Conservation (phyloP, 2,797 vertebrate species). For the Phoeniculus purpureus region DNA sequence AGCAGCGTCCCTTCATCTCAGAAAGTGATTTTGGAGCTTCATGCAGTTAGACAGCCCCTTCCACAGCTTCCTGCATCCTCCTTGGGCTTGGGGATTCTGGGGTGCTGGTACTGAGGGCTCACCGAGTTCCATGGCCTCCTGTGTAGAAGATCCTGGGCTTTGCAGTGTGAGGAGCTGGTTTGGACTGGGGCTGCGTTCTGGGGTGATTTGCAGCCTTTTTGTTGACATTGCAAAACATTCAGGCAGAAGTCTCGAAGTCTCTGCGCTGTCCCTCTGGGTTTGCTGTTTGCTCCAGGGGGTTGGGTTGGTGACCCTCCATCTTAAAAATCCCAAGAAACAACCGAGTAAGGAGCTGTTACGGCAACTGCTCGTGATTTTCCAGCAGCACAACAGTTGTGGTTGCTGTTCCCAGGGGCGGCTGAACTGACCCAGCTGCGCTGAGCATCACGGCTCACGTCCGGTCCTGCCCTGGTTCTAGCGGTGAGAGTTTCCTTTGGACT, state of each 20-base stretch:
- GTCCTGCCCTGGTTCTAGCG: not conserved
- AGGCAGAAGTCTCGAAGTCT: too few relatives aligned
- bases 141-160: too few relatives aligned
- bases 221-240: too few relatives aligned
- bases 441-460: not conserved
- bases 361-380: not conserved
- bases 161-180: too few relatives aligned
- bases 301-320: too few relatives aligned
- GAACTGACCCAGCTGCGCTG: not conserved
- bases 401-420: not conserved
- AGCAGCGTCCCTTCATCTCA: not conserved
- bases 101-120: not conserved
- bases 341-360: not conserved
- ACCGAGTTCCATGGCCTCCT: not conserved
- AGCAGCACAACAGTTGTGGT: not conserved
- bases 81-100: not conserved
- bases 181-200: too few relatives aligned
- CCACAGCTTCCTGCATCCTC: not conserved
- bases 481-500: not conserved
- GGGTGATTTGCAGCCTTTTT: too few relatives aligned
- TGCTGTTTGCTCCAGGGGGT: too few relatives aligned
- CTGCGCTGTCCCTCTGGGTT: too few relatives aligned
- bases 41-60: fast-evolving
- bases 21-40: not conserved
- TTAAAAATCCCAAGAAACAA: not conserved